Evolutionary conservation across 1,140 invertebrate species (phyloP).

Genomic region (Monomorium pharaonis): DNA sequence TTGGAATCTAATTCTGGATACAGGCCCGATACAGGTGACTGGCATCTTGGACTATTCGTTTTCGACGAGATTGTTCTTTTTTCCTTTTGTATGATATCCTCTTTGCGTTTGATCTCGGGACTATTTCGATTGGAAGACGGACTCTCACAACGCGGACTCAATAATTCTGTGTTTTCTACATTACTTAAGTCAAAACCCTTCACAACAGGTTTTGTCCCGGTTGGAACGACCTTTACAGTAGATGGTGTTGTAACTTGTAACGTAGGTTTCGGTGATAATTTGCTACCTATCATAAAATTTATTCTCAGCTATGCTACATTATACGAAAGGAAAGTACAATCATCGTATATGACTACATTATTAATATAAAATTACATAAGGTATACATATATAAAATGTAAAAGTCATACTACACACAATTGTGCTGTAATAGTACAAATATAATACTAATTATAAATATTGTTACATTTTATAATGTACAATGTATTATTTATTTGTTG

Average conservation of each 20-base stretch:
- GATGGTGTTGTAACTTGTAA: slow-evolving; percentile 75
- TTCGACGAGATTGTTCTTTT: slow-evolving; percentile 72
- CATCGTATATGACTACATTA: slow-evolving; percentile 36
- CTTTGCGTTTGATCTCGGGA: slow-evolving; percentile 73
- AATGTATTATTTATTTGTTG: background rate
- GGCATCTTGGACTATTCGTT: slow-evolving; percentile 84
- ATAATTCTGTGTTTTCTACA: slow-evolving; percentile 72
- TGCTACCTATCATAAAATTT: slow-evolving; percentile 77
- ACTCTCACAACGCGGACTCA: slow-evolving; percentile 78
- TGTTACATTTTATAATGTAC: background rate
- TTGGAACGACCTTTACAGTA: slow-evolving; percentile 79
- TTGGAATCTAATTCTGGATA: slow-evolving; percentile 81
- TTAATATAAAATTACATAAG: slow-evolving; percentile 21
- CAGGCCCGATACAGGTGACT: slow-evolving; percentile 88
- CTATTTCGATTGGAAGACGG: slow-evolving; percentile 77
- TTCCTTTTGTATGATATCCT: slow-evolving; percentile 67
- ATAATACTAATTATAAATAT: background rate
- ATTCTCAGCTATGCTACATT: slow-evolving; percentile 30
- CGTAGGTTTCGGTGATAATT: slow-evolving; percentile 72
- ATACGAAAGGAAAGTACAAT: background rate
- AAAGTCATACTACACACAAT: background rate
- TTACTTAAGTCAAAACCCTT: slow-evolving; percentile 79
- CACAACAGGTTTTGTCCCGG: slow-evolving; percentile 70
- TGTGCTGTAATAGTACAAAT: background rate
- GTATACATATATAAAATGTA: slow-evolving; percentile 6